Base-by-base conservation (phyloP, 2,888 invertebrate genomes). In the Zhuqinia jingwanae region DNA sequence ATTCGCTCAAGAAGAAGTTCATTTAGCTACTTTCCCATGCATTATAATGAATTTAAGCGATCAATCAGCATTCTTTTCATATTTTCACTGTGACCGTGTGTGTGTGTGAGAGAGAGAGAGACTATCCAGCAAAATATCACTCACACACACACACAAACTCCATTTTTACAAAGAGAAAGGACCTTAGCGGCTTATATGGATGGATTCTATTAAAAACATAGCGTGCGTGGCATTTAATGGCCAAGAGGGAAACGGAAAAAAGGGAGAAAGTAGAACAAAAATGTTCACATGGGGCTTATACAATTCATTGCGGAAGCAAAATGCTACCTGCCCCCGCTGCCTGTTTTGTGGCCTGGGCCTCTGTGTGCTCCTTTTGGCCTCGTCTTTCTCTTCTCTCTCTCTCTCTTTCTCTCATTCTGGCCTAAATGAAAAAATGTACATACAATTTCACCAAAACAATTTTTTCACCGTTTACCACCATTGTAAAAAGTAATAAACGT, bases 231-330 rank as follows among this genome's bases (percentile, higher is more conserved):
- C 65, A 85, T 63, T 87, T 73, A 79, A 63, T 76, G 73, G 78
- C 58, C 58, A 75, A 50, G 78, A 78, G 63, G 83, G 60, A 65
- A 81, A 77, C 25, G 68, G 68, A 11, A 75, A 56, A 77, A 80
- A 87, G 76, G 78, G 79, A 84, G 87, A 88, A 87, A 87, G 86
- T 88, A 80, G 85, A 85, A 80, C 86, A 89, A 87, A 86, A 87
- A 86, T 68, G 81, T 87, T 87, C 82, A 77, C 82, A 77, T 78
- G 79, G 77, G 65, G 78, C 83, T 87, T 76, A 42, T 84, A 73
- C 50, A 85, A 78, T 85, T 75, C 70, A 79, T 84, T 80, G 87
- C 87, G 85, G 88, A 89, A 85, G 76, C 70, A 75, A 47, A 56
- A 2, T 22, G 30, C 3, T 30, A 30, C 27, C 63, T n/a, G 63